These are phyloP conservation scores for Pinna nobilis DNA, from an alignment of 1,140 invertebrate genomes.

Conservation along the genomic window DNA sequence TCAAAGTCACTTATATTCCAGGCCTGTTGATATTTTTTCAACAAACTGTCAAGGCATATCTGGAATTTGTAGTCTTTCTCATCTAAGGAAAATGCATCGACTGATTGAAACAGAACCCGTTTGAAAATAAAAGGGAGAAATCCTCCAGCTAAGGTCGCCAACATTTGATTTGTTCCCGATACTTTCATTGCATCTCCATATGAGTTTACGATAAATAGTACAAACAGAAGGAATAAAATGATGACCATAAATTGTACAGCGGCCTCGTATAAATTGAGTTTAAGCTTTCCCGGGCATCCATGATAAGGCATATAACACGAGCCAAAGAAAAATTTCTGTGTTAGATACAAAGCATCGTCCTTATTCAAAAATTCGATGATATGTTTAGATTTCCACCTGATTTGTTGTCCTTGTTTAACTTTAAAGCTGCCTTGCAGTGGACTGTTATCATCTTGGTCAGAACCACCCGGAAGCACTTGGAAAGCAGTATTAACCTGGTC, in stretches of 20 bases:
- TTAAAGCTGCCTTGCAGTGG: neutral
- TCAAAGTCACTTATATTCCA: slow-evolving; percentile 56
- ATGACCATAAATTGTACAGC: slow-evolving; percentile 43
- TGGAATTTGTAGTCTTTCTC: slow-evolving; percentile 49
- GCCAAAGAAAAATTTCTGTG: slow-evolving; percentile 55
- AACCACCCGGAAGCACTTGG: neutral
- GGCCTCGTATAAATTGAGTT: slow-evolving; percentile 37
- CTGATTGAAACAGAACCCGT: slow-evolving; percentile 39
- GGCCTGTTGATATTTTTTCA: slow-evolving; percentile 47
- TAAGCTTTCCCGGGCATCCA: slow-evolving; percentile 52
- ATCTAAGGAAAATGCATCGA: slow-evolving; percentile 30
- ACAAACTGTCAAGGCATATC: slow-evolving; percentile 44
- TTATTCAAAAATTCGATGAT: slow-evolving; percentile 54
- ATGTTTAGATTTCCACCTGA: slow-evolving; percentile 36
- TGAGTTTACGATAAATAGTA: slow-evolving; percentile 54
- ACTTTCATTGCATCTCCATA: slow-evolving; percentile 56
- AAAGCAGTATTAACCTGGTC: slow-evolving; percentile 51
- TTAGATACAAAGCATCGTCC: slow-evolving; percentile 47
- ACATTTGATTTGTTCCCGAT: slow-evolving; percentile 56
- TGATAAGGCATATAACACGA: slow-evolving; percentile 40
- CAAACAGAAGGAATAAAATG: slow-evolving; percentile 54
- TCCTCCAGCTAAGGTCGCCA: slow-evolving; percentile 56
- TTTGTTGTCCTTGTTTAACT: neutral
- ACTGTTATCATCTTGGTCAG: neutral
- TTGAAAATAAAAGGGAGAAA: slow-evolving; percentile 58